phyloP scores from a whole-genome alignment of 2,888 invertebrate genomes.

The Hemicrepidius hirtus region DNA sequence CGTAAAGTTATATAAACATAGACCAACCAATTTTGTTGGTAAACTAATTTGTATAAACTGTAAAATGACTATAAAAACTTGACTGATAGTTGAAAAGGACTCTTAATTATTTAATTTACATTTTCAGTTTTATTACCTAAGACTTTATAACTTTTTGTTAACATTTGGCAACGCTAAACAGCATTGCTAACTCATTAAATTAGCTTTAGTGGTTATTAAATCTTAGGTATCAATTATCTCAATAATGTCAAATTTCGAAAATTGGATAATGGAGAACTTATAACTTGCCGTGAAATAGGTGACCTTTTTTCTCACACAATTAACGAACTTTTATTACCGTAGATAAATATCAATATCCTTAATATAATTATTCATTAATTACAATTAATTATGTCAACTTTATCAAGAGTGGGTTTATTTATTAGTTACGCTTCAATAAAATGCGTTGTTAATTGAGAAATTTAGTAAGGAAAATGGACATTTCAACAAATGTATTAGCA shows the following conservation, averaged over 20 bases:
- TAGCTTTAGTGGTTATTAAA: conserved; percentile 25
- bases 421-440: too few relatives aligned
- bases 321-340: conserved; percentile 10
- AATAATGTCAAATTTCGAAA: conserved; percentile 14
- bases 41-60: conserved; percentile 59
- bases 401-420: background rate
- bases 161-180: conserved; percentile 4
- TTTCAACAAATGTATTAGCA: too few relatives aligned
- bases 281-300: conserved; percentile 10
- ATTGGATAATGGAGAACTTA: conserved; percentile 15
- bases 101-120: conserved; percentile 51
- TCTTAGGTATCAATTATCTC: conserved; percentile 17
- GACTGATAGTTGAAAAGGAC: conserved; percentile 45
- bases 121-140: conserved; percentile 18
- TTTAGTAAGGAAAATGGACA: too few relatives aligned
- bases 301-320: conserved; percentile 29
- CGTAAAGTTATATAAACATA: conserved; percentile 61
- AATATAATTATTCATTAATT: conserved; percentile 4
- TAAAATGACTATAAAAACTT: conserved; percentile 57
- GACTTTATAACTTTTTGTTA: conserved; percentile 7
- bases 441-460: too few relatives aligned
- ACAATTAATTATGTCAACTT: background rate
- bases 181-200: conserved; percentile 12
- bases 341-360: conserved; percentile 10
- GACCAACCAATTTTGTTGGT: conserved; percentile 53